A percentile compares a stretch with the other conserved stretches of the same genome.
phyloP scores from a whole-genome alignment of 92 coral and sea anemone genomes.

The Galaxea fascicularis region DNA sequence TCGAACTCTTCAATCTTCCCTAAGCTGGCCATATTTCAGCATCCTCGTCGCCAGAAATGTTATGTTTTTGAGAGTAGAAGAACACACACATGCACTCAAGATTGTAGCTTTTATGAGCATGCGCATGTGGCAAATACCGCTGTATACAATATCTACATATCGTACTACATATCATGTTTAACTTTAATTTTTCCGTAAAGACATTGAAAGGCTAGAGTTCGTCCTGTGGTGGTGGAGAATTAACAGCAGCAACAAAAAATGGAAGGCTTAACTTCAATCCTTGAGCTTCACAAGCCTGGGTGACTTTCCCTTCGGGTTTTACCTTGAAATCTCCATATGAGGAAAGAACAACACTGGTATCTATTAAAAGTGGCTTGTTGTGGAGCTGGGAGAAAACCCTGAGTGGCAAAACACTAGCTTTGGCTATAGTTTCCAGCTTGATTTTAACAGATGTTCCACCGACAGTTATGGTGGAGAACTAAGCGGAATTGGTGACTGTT shows the following conservation, averaged over 20 bases:
- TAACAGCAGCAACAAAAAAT: slow-evolving; percentile 17
- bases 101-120: too few relatives aligned
- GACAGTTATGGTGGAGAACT: slow-evolving; percentile 24
- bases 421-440: background rate
- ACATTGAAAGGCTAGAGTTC: too few relatives aligned
- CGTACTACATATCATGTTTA: too few relatives aligned
- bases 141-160: too few relatives aligned
- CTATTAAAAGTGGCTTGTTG: slow-evolving; percentile 34
- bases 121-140: too few relatives aligned
- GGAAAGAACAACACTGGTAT: slow-evolving; percentile 45
- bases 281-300: background rate
- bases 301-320: slow-evolving; percentile 41
- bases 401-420: slow-evolving; percentile 34
- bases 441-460: slow-evolving; percentile 27
- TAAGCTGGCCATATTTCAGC: too few relatives aligned
- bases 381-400: slow-evolving; percentile 28
- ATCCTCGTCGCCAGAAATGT: too few relatives aligned
- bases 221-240: slow-evolving; percentile 17
- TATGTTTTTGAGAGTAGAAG: too few relatives aligned
- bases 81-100: too few relatives aligned
- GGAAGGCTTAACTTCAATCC: slow-evolving; percentile 2
- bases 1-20: too few relatives aligned
- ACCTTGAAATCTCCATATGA: slow-evolving; percentile 43
- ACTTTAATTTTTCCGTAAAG: too few relatives aligned
- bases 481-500: too few relatives aligned